Conservation (phyloP, 2,888 invertebrate genomes). For the Sepiola atlantica region DNA sequence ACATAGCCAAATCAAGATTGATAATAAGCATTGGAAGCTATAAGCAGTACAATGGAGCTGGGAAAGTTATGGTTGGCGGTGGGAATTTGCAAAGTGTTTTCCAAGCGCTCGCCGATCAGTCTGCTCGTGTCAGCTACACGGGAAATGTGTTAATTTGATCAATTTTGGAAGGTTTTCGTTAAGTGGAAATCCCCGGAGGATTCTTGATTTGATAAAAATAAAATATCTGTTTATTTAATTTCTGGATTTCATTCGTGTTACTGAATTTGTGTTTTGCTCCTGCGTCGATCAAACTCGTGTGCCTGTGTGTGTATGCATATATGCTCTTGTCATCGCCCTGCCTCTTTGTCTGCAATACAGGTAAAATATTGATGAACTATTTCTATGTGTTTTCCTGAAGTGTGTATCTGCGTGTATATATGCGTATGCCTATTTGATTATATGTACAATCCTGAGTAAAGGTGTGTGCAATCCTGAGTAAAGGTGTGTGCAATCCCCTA, state of each 20-base stretch:
- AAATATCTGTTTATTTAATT: slow-evolving; percentile 21
- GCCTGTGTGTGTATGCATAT: not conserved
- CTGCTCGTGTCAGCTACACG: not conserved
- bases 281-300: not conserved
- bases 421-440: no score
- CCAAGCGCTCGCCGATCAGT: not conserved
- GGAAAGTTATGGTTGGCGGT: not conserved
- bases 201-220: slow-evolving; percentile 20
- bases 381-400: no score
- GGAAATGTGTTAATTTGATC: slow-evolving; percentile 20
- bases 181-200: slow-evolving; percentile 4
- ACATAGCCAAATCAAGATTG: not conserved
- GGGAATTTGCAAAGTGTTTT: not conserved
- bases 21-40: not conserved
- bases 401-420: no score
- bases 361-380: no score
- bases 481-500: not conserved
- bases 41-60: not conserved
- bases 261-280: not conserved
- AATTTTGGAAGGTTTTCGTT: not conserved
- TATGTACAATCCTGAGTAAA: no score
- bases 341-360: no score
- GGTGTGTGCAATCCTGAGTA: no score
- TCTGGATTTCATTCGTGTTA: not conserved
- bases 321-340: not conserved